These are phyloP conservation scores for Syrmaticus mikado DNA, from an alignment of 2,113 vertebrate species.

Conservation along the genomic window DNA sequence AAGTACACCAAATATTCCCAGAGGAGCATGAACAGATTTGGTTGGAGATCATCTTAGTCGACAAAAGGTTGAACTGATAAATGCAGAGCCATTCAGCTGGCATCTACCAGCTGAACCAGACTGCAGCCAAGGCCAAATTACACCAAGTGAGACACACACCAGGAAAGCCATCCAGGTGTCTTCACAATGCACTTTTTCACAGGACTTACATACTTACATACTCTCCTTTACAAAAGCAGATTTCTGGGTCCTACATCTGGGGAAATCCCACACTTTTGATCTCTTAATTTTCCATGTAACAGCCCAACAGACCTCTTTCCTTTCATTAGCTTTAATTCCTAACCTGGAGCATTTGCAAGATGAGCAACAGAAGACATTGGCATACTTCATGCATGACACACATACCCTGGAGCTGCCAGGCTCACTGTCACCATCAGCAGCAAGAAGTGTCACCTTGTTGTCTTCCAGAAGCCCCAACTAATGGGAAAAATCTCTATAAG, in stretches of 20 bases:
- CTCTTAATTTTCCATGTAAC: fast-evolving
- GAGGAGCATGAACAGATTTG: background rate
- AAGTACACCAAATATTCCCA: background rate
- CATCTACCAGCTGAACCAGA: fast-evolving
- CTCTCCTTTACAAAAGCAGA: background rate
- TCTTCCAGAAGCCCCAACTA: background rate
- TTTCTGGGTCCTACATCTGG: background rate
- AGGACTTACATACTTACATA: background rate
- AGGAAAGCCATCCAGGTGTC: background rate
- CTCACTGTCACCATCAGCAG: background rate
- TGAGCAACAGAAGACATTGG: background rate
- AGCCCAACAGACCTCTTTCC: background rate
- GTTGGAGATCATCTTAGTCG: background rate
- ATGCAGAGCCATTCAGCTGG: background rate
- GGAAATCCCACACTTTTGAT: too few species aligned
- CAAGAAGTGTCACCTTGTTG: background rate
- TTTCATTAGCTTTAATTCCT: background rate
- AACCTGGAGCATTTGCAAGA: background rate
- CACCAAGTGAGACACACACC: background rate
- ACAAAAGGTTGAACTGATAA: background rate
- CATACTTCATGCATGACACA: background rate
- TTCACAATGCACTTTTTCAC: fast-evolving
- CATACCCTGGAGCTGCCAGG: background rate
- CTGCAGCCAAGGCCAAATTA: background rate
- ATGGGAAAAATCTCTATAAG: background rate